These are phyloP conservation scores for Ondatra zibethicus DNA, from an alignment of 2,113 vertebrate genomes.

Conservation along the genomic window DNA sequence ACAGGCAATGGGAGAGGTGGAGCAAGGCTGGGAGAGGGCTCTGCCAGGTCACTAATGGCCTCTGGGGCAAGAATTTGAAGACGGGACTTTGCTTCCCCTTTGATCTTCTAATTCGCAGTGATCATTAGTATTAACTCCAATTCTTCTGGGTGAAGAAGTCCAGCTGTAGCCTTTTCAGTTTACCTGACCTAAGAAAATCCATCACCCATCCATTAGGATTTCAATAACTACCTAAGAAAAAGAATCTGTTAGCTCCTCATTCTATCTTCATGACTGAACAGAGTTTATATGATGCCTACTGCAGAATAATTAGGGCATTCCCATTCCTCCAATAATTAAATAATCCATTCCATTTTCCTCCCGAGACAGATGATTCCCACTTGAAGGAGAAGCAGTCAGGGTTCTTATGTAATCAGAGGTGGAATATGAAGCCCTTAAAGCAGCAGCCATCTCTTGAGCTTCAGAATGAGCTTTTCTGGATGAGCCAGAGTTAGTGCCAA, in stretches of 20 bases:
- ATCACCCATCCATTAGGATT: slow-evolving; percentile 81
- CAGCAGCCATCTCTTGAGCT: slow-evolving; percentile 42
- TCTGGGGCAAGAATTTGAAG: slow-evolving; percentile 80
- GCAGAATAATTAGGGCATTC: slow-evolving; percentile 65
- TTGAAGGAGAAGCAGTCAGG: not conserved
- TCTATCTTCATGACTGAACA: slow-evolving; percentile 60
- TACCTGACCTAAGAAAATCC: slow-evolving; percentile 83
- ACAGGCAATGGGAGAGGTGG: slow-evolving; percentile 48
- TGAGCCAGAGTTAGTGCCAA: not conserved
- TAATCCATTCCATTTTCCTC: slow-evolving; percentile 23
- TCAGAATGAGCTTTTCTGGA: not conserved
- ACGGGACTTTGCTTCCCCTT: slow-evolving; percentile 76
- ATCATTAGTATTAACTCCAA: slow-evolving; percentile 84
- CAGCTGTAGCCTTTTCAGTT: slow-evolving; percentile 84
- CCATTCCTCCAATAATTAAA: slow-evolving; percentile 59
- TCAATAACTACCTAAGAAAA: slow-evolving; percentile 76
- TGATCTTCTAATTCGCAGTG: slow-evolving; percentile 83
- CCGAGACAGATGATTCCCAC: slow-evolving; percentile 42
- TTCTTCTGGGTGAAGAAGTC: slow-evolving; percentile 83
- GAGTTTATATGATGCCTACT: slow-evolving; percentile 52
- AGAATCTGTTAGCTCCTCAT: slow-evolving; percentile 66
- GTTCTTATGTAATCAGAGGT: slow-evolving; percentile 25
- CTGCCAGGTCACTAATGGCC: slow-evolving; percentile 82
- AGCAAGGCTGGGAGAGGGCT: slow-evolving; percentile 49
- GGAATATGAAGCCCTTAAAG: slow-evolving; percentile 37